Evolutionary conservation across 2,888 invertebrate species (phyloP).

Genomic region (Podabrus alpinus): DNA sequence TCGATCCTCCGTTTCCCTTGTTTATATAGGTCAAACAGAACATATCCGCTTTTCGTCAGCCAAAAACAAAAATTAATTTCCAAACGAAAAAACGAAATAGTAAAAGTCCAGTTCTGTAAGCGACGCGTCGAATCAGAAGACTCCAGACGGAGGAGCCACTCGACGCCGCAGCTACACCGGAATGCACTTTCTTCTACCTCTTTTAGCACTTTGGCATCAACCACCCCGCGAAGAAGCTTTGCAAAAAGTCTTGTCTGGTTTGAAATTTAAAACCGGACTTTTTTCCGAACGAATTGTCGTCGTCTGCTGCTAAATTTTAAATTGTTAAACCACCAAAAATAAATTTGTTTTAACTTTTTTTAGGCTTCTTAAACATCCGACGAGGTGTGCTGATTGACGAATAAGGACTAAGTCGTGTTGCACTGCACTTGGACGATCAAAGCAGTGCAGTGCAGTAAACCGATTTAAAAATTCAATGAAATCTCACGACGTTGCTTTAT

Average conservation of each 20-base stretch:
- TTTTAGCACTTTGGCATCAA: conserved; percentile 38
- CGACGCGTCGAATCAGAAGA: conserved; percentile 26
- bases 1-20: background rate
- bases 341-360: background rate
- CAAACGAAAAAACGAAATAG: background rate
- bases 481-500: background rate
- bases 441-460: background rate
- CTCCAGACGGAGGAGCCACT: conserved; percentile 34
- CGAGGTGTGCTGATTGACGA: background rate
- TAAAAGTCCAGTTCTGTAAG: background rate
- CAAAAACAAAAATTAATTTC: background rate
- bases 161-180: conserved; percentile 41
- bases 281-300: background rate
- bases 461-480: background rate
- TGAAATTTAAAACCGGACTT: conserved; percentile 15
- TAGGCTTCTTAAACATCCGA: background rate
- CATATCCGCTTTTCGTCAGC: background rate
- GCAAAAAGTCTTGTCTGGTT: conserved; percentile 23
- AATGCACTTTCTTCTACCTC: conserved; percentile 42
- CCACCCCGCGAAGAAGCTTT: conserved; percentile 32
- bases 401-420: background rate
- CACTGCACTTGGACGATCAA: background rate
- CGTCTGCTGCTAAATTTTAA: background rate
- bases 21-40: background rate
- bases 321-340: background rate